These are phyloP conservation scores for Siphamia tubifer DNA, from an alignment of 2,113 vertebrate species.

Conservation along the genomic window DNA sequence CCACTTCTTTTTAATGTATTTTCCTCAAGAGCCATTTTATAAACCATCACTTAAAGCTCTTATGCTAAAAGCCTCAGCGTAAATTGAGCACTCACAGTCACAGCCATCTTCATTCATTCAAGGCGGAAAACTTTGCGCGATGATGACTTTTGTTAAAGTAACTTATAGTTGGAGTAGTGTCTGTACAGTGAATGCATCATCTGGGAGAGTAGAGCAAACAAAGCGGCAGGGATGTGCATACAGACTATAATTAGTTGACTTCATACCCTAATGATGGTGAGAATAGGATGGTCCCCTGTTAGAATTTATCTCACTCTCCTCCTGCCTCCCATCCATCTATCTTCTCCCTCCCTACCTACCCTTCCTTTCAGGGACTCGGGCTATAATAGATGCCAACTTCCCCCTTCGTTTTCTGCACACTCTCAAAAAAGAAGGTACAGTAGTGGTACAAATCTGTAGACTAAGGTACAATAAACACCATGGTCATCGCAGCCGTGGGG, in stretches of 20 bases:
- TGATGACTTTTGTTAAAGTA: slow-evolving; percentile 33
- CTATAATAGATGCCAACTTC: slow-evolving; percentile 28
- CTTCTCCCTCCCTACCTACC: neutral
- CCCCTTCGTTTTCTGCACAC: slow-evolving; percentile 37
- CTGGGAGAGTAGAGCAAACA: slow-evolving; percentile 31
- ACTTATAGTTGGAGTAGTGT: neutral
- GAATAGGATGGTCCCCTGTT: slow-evolving; percentile 46
- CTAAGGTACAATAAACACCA: no score
- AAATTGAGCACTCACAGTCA: slow-evolving; percentile 17
- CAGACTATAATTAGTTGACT: slow-evolving; percentile 45
- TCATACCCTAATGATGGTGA: slow-evolving; percentile 43
- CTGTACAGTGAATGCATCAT: neutral
- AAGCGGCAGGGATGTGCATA: slow-evolving; percentile 4
- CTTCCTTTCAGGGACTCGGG: slow-evolving; percentile 7
- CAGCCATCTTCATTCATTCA: neutral
- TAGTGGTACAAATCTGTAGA: no score
- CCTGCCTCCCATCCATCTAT: slow-evolving; percentile 19
- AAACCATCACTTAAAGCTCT: slow-evolving; percentile 12
- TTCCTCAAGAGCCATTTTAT: slow-evolving; percentile 2
- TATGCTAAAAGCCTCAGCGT: slow-evolving; percentile 8
- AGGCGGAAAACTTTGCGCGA: neutral
- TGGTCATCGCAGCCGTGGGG: no score
- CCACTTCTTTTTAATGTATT: slow-evolving; percentile 1
- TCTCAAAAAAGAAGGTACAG: no score
- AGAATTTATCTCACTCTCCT: slow-evolving; percentile 37